Percentiles rank a stretch among this genome's conserved stretches.
phyloP scores from a whole-genome alignment of 2,888 invertebrate species.

The Scaptomyza flava region DNA sequence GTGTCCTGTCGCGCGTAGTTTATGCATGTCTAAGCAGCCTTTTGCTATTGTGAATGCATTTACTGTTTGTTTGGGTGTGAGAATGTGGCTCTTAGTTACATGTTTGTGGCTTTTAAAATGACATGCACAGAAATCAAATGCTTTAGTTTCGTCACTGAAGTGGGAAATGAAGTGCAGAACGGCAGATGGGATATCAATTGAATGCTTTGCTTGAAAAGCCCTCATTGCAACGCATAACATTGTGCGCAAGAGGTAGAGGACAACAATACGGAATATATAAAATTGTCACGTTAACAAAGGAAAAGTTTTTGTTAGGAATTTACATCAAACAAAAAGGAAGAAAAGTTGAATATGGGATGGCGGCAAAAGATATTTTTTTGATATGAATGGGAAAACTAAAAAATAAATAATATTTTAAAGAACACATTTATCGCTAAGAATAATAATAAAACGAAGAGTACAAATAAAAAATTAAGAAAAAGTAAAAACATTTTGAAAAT shows the following conservation, averaged over 20 bases:
- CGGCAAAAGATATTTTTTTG: too few relatives aligned
- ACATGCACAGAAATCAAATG: slow-evolving; percentile 47
- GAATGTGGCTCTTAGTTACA: background rate
- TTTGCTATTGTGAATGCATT: slow-evolving; percentile 29
- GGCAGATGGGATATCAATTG: slow-evolving; percentile 18
- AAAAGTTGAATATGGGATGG: too few relatives aligned
- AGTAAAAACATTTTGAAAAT: background rate
- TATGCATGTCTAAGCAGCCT: slow-evolving; percentile 70
- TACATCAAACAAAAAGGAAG: too few relatives aligned
- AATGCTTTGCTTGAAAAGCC: slow-evolving; percentile 31
- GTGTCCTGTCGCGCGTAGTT: slow-evolving; percentile 60
- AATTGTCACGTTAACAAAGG: background rate
- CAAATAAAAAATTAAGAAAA: background rate
- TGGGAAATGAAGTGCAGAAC: slow-evolving; percentile 18
- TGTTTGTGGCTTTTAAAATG: slow-evolving; percentile 33
- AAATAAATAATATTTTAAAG: background rate
- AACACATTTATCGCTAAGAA: background rate
- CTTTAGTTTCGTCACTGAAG: slow-evolving; percentile 16
- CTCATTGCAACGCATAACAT: slow-evolving; percentile 14
- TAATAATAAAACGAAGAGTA: background rate
- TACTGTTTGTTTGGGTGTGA: background rate
- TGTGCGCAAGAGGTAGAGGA: background rate
- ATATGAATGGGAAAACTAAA: background rate
- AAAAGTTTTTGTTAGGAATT: background rate
- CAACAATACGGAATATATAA: too few relatives aligned